Evolutionary conservation across 2,113 vertebrate genomes (phyloP), one percentile per base, ranked within the genome.

Genomic region (Raphicerus campestris): DNA sequence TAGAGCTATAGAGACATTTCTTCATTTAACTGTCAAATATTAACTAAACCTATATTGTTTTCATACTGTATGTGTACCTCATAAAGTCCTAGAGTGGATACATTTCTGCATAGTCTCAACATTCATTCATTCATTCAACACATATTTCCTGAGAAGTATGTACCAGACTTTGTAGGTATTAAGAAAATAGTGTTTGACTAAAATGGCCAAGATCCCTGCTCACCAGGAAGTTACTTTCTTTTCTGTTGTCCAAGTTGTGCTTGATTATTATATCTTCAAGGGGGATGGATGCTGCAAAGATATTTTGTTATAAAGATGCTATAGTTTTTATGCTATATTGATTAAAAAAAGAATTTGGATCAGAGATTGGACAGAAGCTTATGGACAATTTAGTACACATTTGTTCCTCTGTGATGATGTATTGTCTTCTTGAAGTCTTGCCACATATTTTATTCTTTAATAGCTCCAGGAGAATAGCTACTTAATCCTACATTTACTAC

Each of bases 391-490:
- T 70, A 82, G 45, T 39, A 58, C 45, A 91, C 49, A 35, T 60
- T 87, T 91, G 15, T 89, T 86, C 20, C 10, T 45, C 80, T 63
- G 45, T 87, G 39, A 42, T 49, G n/a, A 63, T 58, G n/a, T n/a
- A 20, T 35, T 80, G 6, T 84, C 49, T 58, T 84, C n/a, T 75
- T 84, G 53, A 75, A 89, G 56, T 93, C 66, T 39, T 49, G 30
- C 49, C 87, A 58, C 11, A 5, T 84, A 61, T 75, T 96, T 96
- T 53, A 61, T 87, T 56, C 90, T 90, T 95, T 82, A 63, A 86
- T 47, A 91, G 61, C 8, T 96, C 28, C 53, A 61, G 24, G 53
- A 87, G 20, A 66, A 1, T 61, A 89, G 35, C 13, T 28, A 58
- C 7, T 61, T 82, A 51, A 85, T 55, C 30, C n/a, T 87, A 8